Conservation (phyloP, 2,888 invertebrate genomes). For the Acrocyrtus sp. region DNA sequence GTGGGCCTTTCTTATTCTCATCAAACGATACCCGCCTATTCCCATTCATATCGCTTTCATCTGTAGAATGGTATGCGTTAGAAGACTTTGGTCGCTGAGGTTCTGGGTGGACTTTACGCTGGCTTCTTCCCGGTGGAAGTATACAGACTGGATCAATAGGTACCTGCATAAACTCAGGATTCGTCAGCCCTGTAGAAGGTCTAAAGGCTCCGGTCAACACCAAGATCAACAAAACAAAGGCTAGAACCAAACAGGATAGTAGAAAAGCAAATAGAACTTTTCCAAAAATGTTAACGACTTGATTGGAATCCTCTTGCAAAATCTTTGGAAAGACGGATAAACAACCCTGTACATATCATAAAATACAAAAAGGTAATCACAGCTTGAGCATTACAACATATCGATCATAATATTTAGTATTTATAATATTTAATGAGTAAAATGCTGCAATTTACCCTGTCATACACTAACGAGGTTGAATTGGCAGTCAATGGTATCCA, state of each 20-base stretch:
- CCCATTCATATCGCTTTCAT: too few species aligned
- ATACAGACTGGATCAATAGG: constrained; percentile 18
- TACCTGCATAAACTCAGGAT: constrained; percentile 23
- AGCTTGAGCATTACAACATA: not conserved
- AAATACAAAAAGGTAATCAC: not conserved
- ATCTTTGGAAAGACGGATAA: constrained; percentile 30
- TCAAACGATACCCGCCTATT: constrained; percentile 27
- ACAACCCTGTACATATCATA: constrained; percentile 31
- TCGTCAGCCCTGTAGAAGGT: constrained; percentile 30
- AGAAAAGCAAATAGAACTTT: constrained; percentile 17
- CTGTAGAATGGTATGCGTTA: too few species aligned
- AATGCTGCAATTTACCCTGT: too few species aligned
- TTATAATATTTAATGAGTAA: too few species aligned
- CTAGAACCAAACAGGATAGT: constrained; percentile 13
- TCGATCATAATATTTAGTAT: not conserved
- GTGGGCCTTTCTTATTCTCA: constrained; percentile 34
- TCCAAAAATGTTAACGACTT: constrained; percentile 11
- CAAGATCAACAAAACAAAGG: constrained; percentile 21
- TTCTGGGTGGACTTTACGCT: constrained; percentile 4
- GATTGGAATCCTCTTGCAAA: constrained; percentile 1
- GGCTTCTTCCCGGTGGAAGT: not conserved
- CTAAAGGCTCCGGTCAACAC: constrained; percentile 3
- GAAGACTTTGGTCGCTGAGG: too few species aligned
- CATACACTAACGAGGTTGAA: constrained; percentile 17
- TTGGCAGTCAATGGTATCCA: too few species aligned